These are phyloP conservation scores for Blastomussa wellsi DNA, from an alignment of 92 coral and sea anemone species.

Conservation along the genomic window DNA sequence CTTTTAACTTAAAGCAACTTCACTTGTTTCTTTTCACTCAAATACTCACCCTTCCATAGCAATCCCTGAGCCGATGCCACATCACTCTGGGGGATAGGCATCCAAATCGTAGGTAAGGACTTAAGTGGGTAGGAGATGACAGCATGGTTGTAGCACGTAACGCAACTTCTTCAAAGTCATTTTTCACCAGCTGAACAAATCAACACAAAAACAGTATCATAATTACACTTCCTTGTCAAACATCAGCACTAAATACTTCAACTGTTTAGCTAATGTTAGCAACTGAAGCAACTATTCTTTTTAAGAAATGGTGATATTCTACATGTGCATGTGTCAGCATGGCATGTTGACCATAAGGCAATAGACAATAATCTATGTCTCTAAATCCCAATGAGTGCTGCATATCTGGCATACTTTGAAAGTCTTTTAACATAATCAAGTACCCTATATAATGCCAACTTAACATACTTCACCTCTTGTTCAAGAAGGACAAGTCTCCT, in stretches of 20 bases:
- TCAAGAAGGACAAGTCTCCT: conserved; percentile 42
- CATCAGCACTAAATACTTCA: neutral
- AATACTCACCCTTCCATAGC: conserved; percentile 61
- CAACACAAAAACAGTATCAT: neutral
- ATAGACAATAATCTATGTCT: neutral
- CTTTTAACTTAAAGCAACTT: neutral
- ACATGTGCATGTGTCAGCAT: neutral
- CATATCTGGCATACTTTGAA: neutral
- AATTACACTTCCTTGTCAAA: too few species aligned
- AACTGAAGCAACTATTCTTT: too few species aligned
- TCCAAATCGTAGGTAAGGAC: conserved; percentile 84
- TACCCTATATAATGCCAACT: neutral
- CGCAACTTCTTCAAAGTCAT: conserved; percentile 37
- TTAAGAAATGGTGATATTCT: too few species aligned
- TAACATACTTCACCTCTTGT: conserved; percentile 31
- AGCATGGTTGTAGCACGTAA: conserved; percentile 38
- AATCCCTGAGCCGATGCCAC: conserved; percentile 50
- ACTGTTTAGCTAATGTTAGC: neutral
- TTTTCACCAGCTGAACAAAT: conserved; percentile 32
- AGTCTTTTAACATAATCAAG: neutral
- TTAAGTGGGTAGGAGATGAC: conserved; percentile 61
- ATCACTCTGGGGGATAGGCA: conserved; percentile 75
- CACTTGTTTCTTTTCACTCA: neutral
- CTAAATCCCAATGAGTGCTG: neutral
- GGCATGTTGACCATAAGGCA: too few species aligned